Conservation (phyloP, 2,113 vertebrate species). For the Acanthisitta chloris region DNA sequence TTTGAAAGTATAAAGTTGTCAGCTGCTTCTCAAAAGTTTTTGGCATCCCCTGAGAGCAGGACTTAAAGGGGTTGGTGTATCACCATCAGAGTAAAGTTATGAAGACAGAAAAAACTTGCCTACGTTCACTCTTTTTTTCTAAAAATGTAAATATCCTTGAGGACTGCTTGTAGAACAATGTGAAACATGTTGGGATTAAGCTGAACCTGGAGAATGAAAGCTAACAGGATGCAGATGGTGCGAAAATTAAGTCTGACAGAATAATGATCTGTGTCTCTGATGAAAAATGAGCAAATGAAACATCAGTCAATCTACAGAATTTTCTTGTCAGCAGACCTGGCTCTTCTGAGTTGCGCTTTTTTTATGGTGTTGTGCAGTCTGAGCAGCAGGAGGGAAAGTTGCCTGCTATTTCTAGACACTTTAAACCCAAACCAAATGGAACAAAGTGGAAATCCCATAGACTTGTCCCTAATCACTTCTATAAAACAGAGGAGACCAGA, state of each 20-base stretch:
- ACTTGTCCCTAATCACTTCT: background rate
- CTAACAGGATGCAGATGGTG: conserved; percentile 63
- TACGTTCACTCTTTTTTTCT: background rate
- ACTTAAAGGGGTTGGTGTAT: background rate
- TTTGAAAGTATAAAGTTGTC: background rate
- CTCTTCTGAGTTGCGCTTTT: background rate
- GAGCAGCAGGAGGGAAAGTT: background rate
- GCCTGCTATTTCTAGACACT: background rate
- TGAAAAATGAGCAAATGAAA: conserved; percentile 28
- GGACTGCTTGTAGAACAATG: conserved; percentile 11
- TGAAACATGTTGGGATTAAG: background rate
- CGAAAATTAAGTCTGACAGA: background rate
- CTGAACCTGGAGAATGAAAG: background rate
- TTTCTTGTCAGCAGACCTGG: conserved; percentile 14
- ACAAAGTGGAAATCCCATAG: background rate
- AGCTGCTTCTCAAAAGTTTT: background rate
- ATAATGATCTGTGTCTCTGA: background rate
- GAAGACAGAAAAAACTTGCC: background rate
- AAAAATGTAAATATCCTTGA: conserved; percentile 12
- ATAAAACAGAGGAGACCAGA: background rate
- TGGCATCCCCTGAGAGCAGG: background rate
- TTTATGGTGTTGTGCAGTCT: background rate
- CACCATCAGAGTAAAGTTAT: background rate
- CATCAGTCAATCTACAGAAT: background rate
- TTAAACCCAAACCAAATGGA: background rate